Conservation (phyloP, 1,140 invertebrate genomes). For the Bombus pascuorum region DNA sequence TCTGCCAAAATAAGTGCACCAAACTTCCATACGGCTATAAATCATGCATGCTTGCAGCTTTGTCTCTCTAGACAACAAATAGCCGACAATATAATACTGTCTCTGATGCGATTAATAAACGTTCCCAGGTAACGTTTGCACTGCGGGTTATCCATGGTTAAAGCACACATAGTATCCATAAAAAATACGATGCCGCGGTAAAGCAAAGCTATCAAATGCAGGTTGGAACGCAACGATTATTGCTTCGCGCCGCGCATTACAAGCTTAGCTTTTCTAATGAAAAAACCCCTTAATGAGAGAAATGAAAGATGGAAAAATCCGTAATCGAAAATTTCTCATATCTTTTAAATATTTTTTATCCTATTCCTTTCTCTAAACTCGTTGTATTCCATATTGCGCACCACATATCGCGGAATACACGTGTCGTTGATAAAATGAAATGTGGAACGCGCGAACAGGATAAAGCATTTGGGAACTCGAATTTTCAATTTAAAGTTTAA, state of each 20-base stretch:
- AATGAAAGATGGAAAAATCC: background rate
- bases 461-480: background rate
- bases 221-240: background rate
- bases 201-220: background rate
- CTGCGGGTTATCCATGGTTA: background rate
- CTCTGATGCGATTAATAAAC: conserved; percentile 24
- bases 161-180: background rate
- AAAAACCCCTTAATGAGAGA: background rate
- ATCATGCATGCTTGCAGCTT: background rate
- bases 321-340: background rate
- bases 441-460: background rate
- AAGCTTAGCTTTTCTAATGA: background rate
- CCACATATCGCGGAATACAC: too few relatives aligned
- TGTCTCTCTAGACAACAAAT: background rate
- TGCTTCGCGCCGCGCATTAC: too few relatives aligned
- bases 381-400: too few relatives aligned
- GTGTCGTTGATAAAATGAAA: background rate
- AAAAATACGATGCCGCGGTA: background rate
- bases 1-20: conserved; percentile 17
- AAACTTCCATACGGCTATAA: background rate
- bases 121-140: background rate
- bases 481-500: conserved; percentile 45
- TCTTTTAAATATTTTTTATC: background rate
- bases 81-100: background rate
- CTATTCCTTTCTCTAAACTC: background rate